A percentile compares a stretch with the other conserved stretches of the same genome.
phyloP scores from a whole-genome alignment of 2,888 invertebrate genomes.

The Caenorhabditis sinica region DNA sequence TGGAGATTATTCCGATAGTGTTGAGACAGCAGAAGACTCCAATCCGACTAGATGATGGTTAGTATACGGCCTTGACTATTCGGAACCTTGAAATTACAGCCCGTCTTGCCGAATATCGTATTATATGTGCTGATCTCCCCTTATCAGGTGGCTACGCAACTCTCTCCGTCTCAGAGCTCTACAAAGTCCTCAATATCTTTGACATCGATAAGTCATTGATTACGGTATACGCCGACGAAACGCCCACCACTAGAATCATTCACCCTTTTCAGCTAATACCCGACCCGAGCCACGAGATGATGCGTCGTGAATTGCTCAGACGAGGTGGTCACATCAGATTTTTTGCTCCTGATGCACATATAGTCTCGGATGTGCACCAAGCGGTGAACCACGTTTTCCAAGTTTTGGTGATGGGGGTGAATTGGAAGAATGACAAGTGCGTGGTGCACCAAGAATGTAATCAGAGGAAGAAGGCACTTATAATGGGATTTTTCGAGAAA shows the following conservation, averaged over 20 bases:
- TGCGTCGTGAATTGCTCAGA: neutral
- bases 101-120: neutral
- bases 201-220: neutral
- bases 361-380: neutral
- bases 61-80: neutral
- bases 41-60: neutral
- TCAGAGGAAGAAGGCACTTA: neutral
- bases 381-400: neutral
- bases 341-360: neutral
- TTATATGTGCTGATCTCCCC: neutral
- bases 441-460: neutral
- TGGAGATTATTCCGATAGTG: neutral
- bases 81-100: neutral
- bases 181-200: neutral
- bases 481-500: neutral
- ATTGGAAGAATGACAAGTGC: neutral
- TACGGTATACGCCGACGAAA: neutral
- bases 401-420: neutral
- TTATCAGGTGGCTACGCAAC: neutral
- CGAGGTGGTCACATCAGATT: neutral
- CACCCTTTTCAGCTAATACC: neutral
- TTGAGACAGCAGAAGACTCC: neutral
- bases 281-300: neutral
- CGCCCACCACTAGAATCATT: neutral
- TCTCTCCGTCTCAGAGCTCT: neutral